These are phyloP conservation scores for Tenthredo mesomela DNA, from an alignment of 2,888 invertebrate genomes.

Conservation along the genomic window DNA sequence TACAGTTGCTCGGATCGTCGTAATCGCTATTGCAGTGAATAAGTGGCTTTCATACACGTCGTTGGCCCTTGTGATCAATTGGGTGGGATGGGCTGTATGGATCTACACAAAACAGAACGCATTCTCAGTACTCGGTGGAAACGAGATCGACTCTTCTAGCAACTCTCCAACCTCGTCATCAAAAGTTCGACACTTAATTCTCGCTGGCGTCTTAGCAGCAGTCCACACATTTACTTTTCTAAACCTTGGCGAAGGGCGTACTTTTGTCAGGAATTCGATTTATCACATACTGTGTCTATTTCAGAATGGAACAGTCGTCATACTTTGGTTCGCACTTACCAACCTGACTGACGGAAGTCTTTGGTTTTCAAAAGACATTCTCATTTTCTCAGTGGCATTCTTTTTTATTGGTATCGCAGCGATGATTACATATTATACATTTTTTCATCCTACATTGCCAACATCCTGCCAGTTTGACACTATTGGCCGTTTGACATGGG, in stretches of 20 bases:
- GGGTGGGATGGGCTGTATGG: not conserved
- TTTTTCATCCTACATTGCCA: slow-evolving; percentile 25
- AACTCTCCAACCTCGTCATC: not conserved
- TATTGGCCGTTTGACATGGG: not conserved
- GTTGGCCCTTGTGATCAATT: not conserved
- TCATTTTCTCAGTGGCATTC: not conserved
- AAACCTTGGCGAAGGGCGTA: not conserved
- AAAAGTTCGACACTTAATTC: not conserved
- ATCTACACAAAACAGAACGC: not conserved
- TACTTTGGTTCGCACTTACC: not conserved
- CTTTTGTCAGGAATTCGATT: not conserved
- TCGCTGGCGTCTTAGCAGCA: not conserved
- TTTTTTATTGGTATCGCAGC: slow-evolving; percentile 22
- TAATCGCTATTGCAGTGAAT: not conserved
- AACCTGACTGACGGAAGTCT: not conserved
- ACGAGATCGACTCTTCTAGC: not conserved
- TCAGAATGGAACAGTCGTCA: slow-evolving; percentile 1
- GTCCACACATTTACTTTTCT: not conserved
- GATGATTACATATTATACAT: slow-evolving; percentile 12
- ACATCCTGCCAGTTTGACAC: not conserved
- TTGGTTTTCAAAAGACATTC: not conserved
- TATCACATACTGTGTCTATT: not conserved
- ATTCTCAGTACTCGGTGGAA: not conserved
- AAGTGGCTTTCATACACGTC: not conserved
- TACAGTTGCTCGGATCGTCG: not conserved